Evolutionary conservation across 2,888 invertebrate genomes (phyloP), one percentile per base, ranked within the genome.

Genomic region (Dicyrtoma fusca): DNA sequence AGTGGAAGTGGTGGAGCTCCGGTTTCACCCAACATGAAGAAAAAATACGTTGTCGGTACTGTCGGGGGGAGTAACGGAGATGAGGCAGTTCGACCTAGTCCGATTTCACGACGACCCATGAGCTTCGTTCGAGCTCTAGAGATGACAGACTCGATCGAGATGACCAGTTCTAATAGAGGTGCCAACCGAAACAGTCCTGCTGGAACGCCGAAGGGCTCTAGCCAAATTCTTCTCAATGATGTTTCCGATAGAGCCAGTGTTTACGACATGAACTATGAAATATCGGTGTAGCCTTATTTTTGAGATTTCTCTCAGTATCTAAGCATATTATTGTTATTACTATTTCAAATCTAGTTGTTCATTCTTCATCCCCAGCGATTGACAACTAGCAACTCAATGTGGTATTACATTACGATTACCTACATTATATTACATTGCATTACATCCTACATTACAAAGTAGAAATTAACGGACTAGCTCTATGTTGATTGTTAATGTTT

Each of bases 241-340:
- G 89, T 91, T 17, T 91, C 92, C 64, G 93, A 94, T 84, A 90
- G 94, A 82, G 91, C 92, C 82, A 93, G 93, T 85, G 92, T 94
- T 80, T 95, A 95, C 85, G 94, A 95, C 85, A 93, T 93, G 90
- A 95, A 94, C 87, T 94, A 95, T 85, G 95, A 95, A 86, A 95
- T 95, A 86, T 94, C 94, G 81, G 19, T 53, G 53, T 21, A 55
- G 55, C 55, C 55, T 55, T 55, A 55, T 25, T 55, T 8, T 23
- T 55, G 55, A 55, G 55, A 55, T 55, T 55, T 34, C 25, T 55
- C 55, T 49, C 49, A 49, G 3, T 49, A 34, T 34, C 34, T 34
- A 34, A 34, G 34, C 34, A 34, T 34, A 34, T 34, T 34, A 34
- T 34, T 34, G 8, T 34, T 34, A 8, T 34, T 34, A 8, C 8